phyloP scores from a whole-genome alignment of 1,140 invertebrate genomes.

The Magallana ariakensis region DNA sequence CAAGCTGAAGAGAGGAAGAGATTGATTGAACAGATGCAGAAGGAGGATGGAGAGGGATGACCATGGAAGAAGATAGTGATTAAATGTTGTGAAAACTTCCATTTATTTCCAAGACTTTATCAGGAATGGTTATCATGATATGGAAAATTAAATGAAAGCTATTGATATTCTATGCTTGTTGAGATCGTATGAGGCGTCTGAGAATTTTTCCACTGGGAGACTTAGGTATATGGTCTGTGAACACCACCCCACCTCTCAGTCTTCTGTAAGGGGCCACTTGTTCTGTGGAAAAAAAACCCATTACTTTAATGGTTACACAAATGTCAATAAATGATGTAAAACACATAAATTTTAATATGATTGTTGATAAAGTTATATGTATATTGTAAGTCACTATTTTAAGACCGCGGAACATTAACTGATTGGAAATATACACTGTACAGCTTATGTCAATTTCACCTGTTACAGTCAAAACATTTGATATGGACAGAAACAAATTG shows the following conservation, averaged over 20 bases:
- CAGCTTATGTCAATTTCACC: too few species aligned
- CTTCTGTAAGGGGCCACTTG: constrained; percentile 65
- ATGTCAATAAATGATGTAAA: too few species aligned
- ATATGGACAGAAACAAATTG: too few species aligned
- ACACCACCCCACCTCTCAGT: constrained; percentile 71
- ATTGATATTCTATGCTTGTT: constrained; percentile 3
- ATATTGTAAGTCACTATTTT: too few species aligned
- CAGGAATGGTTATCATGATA: neutral
- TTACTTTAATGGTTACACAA: too few species aligned
- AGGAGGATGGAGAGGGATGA: constrained; percentile 82
- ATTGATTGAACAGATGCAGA: constrained; percentile 88
- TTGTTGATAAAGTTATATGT: too few species aligned
- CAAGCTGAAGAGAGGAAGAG: constrained; percentile 90
- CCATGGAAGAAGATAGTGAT: neutral
- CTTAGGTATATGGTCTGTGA: constrained; percentile 72
- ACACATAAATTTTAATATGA: too few species aligned
- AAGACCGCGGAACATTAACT: too few species aligned
- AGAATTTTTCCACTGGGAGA: constrained; percentile 73
- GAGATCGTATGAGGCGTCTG: constrained; percentile 57
- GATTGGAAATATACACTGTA: too few species aligned
- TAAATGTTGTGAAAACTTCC: neutral
- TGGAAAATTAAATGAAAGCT: neutral
- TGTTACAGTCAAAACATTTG: too few species aligned
- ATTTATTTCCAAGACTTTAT: neutral
- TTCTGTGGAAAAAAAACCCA: constrained; percentile 61